These are phyloP conservation scores for Garra rufa DNA, from an alignment of 2,113 vertebrate genomes.

Conservation along the genomic window DNA sequence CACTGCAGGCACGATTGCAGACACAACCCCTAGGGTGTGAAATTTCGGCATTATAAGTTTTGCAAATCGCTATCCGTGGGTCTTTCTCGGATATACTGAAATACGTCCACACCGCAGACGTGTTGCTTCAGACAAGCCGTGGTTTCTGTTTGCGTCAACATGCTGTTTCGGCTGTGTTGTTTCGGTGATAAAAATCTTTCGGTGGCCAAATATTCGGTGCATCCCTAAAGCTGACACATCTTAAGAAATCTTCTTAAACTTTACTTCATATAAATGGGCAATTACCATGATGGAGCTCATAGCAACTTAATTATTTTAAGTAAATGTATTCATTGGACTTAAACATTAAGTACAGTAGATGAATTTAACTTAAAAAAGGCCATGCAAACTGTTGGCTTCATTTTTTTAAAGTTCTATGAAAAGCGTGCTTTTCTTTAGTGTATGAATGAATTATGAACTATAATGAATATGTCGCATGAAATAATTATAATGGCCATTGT, in stretches of 20 bases:
- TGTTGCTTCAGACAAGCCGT: too few relatives aligned
- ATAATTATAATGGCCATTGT: constrained; percentile 24
- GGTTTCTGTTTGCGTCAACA: too few relatives aligned
- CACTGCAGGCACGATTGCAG: too few relatives aligned
- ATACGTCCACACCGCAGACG: too few relatives aligned
- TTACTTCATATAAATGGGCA: background rate
- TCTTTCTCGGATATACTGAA: too few relatives aligned
- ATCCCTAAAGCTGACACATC: too few relatives aligned
- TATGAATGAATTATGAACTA: background rate
- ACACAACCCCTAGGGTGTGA: too few relatives aligned
- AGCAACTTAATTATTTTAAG: background rate
- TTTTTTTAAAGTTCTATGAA: background rate
- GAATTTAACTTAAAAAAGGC: background rate
- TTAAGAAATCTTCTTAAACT: background rate
- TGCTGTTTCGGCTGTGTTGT: too few relatives aligned
- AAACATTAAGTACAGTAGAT: background rate
- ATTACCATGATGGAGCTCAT: background rate
- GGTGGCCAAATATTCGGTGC: too few relatives aligned
- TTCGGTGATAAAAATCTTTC: too few relatives aligned
- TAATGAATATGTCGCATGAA: background rate
- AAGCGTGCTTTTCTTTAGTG: background rate
- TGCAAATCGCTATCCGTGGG: too few relatives aligned
- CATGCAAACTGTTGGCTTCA: background rate
- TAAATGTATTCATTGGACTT: background rate
- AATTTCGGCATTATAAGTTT: too few relatives aligned